Base-by-base conservation (phyloP, 2,113 vertebrate species). In the Pseudolaguvia tuberculata region DNA sequence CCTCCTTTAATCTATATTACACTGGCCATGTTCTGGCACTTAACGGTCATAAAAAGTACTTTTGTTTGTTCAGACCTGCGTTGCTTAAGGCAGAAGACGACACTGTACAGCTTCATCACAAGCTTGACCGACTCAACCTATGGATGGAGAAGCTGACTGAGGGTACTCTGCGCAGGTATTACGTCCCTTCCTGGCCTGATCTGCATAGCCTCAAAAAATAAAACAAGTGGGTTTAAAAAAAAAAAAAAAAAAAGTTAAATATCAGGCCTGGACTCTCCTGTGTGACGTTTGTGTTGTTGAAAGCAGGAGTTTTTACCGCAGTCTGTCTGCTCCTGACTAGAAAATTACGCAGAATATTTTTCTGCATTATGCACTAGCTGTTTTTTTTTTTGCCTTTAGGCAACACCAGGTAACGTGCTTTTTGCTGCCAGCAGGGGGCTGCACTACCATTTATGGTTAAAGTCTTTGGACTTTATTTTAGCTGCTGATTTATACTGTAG, bases 61-160 rank as follows among this genome's bases (percentile, higher is more conserved):
- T 98, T 77, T 99, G 97, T 82, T 93, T 99, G 48, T 99, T 98
- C 75, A 95, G 92, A 83, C 96, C 96, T 1, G 87, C 89, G 69
- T 93, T 92, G 80, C 93, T 90, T 0, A 88, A 89, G 0, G 90
- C 91, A 1, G 94, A 96, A 0, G 87, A 90, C 0, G 91, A 91
- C 66, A 91, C 92, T 66, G 90, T 91, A 0, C 93, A 93, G 84
- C 83, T 94, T 83, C 95, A 94, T 84, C 93, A 91, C 81, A 98
- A 96, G 84, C 83, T 98, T 79, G 92, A 94, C 88, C 93, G 92
- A 76, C 86, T 99, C 31, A 94, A 93, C 25, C 82, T 98, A 25
- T 99, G 97, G 97, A 97, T 98, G 95, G 96, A 99, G 79, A 91
- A 92, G 58, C 92, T 99, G 15, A 86, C 96, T 75, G 97, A 98